phyloP scores from a whole-genome alignment of 2,797 vertebrate species.

The Siniperca scherzeri region DNA sequence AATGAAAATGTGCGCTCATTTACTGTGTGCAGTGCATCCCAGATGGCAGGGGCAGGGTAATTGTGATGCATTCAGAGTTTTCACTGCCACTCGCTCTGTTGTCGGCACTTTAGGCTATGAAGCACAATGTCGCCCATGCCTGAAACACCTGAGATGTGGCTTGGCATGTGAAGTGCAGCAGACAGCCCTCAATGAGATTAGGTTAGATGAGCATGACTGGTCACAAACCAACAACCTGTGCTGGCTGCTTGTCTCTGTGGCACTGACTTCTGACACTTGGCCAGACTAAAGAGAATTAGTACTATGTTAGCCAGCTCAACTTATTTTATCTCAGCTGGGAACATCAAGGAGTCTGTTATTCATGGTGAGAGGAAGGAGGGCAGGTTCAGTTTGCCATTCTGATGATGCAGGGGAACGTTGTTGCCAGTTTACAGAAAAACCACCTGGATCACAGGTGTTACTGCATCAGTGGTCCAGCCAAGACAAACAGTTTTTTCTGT shows the following conservation, averaged over 20 bases:
- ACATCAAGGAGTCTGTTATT: constrained; percentile 49
- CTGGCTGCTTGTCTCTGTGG: constrained; percentile 50
- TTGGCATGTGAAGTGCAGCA: constrained; percentile 62
- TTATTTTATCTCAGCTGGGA: constrained; percentile 42
- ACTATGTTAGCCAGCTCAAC: constrained; percentile 36
- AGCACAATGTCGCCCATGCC: constrained; percentile 47
- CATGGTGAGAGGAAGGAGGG: constrained; percentile 5
- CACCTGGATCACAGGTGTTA: constrained; percentile 61
- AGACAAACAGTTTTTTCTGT: constrained; percentile 55
- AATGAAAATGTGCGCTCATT: constrained; percentile 60
- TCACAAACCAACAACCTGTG: constrained; percentile 62
- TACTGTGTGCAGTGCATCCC: constrained; percentile 54
- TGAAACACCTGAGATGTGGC: constrained; percentile 68
- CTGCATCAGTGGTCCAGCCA: constrained; percentile 40
- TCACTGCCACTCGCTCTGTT: constrained; percentile 43
- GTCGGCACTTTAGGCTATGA: constrained; percentile 61
- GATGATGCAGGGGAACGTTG: constrained; percentile 9
- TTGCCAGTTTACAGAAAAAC: constrained; percentile 33
- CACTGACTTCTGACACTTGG: constrained; percentile 61
- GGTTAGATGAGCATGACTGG: constrained; percentile 68
- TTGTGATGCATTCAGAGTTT: constrained; percentile 71
- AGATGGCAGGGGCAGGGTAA: constrained; percentile 60
- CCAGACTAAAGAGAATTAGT: constrained; percentile 54
- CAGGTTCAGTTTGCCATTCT: constrained; percentile 35
- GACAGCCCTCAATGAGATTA: constrained; percentile 54